A percentile compares a stretch with the other conserved stretches of the same genome.
phyloP scores from a whole-genome alignment of 2,888 invertebrate species.

The Nineta flava region DNA sequence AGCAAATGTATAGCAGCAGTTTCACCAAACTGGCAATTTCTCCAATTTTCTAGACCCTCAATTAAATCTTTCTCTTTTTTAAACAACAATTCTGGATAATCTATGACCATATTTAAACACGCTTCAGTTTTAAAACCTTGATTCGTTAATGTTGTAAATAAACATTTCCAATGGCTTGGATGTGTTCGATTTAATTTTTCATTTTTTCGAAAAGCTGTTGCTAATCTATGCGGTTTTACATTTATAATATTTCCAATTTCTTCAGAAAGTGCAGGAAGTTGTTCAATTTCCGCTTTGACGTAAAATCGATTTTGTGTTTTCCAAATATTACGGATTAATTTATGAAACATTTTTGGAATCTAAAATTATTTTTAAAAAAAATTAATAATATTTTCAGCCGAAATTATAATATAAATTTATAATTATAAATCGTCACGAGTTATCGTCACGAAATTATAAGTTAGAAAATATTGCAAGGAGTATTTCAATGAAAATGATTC shows the following conservation, averaged over 20 bases:
- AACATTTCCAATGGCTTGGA: constrained; percentile 1
- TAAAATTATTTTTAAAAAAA: too few species aligned
- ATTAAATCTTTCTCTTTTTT: neutral
- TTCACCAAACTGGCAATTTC: constrained; percentile 7
- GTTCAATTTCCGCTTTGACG: too few species aligned
- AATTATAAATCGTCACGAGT: too few species aligned
- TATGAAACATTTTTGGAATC: too few species aligned
- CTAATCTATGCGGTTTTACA: neutral
- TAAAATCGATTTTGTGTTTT: too few species aligned
- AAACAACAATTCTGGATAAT: neutral
- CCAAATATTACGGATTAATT: too few species aligned
- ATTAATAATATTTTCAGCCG: too few species aligned
- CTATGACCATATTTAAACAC: constrained; percentile 5
- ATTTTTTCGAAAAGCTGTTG: neutral
- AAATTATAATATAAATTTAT: too few species aligned
- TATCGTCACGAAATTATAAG: too few species aligned
- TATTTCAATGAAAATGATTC: too few species aligned
- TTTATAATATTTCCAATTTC: constrained; percentile 2
- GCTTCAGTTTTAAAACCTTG: constrained; percentile 6
- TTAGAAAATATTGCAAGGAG: too few species aligned
- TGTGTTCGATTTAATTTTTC: neutral
- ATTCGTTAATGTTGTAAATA: neutral
- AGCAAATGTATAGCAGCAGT: neutral
- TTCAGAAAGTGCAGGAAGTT: neutral
- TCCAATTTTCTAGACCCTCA: constrained; percentile 3